These are phyloP conservation scores for Umimayanthus chanpuru DNA, from an alignment of 92 coral and sea anemone species.

Conservation along the genomic window DNA sequence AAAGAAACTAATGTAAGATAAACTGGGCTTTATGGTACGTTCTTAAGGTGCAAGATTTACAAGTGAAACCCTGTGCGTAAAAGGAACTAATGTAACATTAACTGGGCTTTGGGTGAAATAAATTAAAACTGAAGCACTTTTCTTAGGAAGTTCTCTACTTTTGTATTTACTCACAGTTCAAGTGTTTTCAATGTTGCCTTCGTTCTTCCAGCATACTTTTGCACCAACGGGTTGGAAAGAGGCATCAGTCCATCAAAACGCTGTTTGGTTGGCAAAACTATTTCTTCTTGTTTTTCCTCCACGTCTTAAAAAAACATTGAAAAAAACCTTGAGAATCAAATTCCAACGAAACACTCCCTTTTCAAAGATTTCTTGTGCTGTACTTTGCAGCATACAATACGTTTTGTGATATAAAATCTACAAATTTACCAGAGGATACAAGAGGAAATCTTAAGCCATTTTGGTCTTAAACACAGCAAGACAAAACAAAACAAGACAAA, in stretches of 20 bases:
- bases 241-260: slow-evolving; percentile 39
- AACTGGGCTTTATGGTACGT: no score
- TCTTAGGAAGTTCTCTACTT: background rate
- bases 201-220: slow-evolving; percentile 22
- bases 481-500: no score
- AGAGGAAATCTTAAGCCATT: no score
- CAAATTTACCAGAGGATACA: no score
- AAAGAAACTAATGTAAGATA: no score
- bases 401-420: no score
- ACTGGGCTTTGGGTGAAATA: no score
- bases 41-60: no score
- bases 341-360: background rate
- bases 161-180: slow-evolving; percentile 20
- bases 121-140: no score
- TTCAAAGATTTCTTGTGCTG: background rate
- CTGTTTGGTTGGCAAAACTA: background rate
- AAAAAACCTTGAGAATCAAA: background rate
- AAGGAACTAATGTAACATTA: no score
- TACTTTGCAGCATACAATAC: background rate
- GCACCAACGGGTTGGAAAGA: slow-evolving; percentile 1
- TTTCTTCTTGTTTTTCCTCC: background rate
- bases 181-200: slow-evolving; percentile 19
- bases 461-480: no score
- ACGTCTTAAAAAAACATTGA: background rate
- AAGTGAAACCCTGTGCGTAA: no score